Conservation (phyloP, 2,797 vertebrate species). For the Morelia viridis region DNA sequence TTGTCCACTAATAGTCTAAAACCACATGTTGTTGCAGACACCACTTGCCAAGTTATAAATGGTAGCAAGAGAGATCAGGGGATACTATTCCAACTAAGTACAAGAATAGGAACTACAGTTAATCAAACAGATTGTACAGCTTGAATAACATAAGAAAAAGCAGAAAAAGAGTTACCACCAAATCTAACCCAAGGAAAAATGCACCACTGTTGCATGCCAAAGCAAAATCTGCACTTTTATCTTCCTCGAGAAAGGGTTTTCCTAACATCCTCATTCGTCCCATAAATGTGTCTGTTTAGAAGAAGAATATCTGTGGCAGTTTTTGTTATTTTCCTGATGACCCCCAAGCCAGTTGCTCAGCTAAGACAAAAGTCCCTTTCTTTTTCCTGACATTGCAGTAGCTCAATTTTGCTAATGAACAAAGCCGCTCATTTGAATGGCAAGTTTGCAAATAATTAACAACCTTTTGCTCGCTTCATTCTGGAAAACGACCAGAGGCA, state of each 20-base stretch:
- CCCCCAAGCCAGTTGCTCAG: not conserved
- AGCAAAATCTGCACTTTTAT: not conserved
- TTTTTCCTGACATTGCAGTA: conserved; percentile 2
- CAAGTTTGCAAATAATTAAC: conserved; percentile 33
- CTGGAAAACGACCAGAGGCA: conserved; percentile 2
- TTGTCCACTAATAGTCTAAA: not conserved
- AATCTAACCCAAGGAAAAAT: not conserved
- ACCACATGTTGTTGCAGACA: not conserved
- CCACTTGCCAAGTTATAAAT: not conserved
- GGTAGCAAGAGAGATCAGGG: not conserved
- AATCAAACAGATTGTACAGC: not conserved
- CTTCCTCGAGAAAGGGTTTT: not conserved
- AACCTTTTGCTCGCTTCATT: not conserved
- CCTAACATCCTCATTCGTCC: not conserved
- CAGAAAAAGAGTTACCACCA: not conserved
- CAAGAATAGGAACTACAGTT: not conserved
- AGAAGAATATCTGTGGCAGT: conserved; percentile 2
- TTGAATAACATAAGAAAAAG: not conserved
- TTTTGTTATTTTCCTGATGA: conserved; percentile 25
- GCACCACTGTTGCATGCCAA: not conserved
- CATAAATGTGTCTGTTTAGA: not conserved
- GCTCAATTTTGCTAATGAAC: conserved; percentile 22
- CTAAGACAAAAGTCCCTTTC: conserved; percentile 26
- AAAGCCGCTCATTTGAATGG: conserved; percentile 17
- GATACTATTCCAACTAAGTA: not conserved